Percentiles rank a stretch among this genome's conserved stretches.
phyloP scores from a whole-genome alignment of 2,113 vertebrate species.

The Columbina picui region DNA sequence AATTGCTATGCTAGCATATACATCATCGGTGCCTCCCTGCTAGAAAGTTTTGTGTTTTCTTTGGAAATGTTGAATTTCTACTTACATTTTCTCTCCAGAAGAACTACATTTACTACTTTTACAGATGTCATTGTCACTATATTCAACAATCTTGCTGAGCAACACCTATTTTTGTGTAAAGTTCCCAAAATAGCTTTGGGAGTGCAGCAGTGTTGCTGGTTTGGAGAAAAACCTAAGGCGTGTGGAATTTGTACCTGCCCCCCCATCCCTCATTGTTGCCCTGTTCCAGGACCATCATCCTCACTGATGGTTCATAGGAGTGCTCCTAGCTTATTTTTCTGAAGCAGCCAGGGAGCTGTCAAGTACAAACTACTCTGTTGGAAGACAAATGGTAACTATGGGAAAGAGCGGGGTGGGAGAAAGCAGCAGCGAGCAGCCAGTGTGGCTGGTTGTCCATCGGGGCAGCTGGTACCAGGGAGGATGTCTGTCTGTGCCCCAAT shows the following conservation, averaged over 20 bases:
- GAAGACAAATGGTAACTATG: background rate
- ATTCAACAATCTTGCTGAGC: conserved; percentile 11
- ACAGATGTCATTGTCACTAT: background rate
- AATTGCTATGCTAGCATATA: background rate
- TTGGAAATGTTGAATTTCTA: background rate
- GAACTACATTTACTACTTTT: background rate
- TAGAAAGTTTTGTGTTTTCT: background rate
- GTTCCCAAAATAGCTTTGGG: background rate
- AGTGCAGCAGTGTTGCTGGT: background rate
- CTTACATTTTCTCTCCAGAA: background rate
- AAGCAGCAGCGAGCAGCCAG: background rate
- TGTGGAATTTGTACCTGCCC: background rate
- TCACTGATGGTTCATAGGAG: background rate
- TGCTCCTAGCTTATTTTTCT: background rate
- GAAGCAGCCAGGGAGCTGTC: background rate
- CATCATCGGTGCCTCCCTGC: background rate
- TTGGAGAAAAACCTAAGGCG: background rate
- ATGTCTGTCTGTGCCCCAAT: background rate
- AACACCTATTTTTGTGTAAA: conserved; percentile 6
- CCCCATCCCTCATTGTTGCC: background rate
- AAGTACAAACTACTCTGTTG: background rate
- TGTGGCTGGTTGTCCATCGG: background rate
- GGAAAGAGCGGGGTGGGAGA: background rate
- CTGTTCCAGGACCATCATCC: background rate
- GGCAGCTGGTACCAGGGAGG: background rate